A percentile compares a stretch with the other conserved stretches of the same genome.
Conservation (phyloP, 2,113 vertebrate species). For the Tauraco erythrolophus region DNA sequence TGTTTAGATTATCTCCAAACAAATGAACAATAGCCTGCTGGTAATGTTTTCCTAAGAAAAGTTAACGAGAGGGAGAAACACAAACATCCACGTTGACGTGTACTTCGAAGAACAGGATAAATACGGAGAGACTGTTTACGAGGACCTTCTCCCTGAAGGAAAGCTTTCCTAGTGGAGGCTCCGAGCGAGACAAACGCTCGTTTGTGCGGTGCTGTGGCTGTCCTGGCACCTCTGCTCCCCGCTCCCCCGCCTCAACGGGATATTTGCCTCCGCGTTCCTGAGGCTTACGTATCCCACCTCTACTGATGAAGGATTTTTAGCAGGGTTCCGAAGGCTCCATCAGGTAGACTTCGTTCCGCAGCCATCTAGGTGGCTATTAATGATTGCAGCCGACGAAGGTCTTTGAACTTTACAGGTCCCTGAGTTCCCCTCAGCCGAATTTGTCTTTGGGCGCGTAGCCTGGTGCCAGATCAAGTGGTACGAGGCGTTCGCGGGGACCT, state of each 20-base stretch:
- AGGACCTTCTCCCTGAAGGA: neutral
- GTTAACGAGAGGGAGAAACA: neutral
- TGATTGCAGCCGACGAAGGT: neutral
- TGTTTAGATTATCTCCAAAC: neutral
- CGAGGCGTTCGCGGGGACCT: neutral
- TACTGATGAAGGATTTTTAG: neutral
- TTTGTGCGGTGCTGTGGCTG: neutral
- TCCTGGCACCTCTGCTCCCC: neutral
- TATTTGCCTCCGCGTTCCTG: neutral
- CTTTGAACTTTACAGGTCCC: constrained; percentile 10
- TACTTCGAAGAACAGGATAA: neutral
- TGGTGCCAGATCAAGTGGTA: neutral
- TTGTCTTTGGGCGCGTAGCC: neutral
- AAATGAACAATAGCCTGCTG: neutral
- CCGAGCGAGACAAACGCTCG: neutral
- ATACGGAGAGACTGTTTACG: neutral
- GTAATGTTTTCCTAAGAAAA: neutral
- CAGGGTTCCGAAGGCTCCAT: neutral
- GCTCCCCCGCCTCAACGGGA: fast-evolving
- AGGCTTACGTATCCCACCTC: neutral
- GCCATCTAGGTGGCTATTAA: neutral
- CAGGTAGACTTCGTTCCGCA: neutral
- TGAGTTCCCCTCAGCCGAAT: neutral
- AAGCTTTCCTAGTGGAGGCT: neutral
- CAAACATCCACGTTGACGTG: neutral